Conservation (phyloP, 2,888 invertebrate species). For the Antitype chi region DNA sequence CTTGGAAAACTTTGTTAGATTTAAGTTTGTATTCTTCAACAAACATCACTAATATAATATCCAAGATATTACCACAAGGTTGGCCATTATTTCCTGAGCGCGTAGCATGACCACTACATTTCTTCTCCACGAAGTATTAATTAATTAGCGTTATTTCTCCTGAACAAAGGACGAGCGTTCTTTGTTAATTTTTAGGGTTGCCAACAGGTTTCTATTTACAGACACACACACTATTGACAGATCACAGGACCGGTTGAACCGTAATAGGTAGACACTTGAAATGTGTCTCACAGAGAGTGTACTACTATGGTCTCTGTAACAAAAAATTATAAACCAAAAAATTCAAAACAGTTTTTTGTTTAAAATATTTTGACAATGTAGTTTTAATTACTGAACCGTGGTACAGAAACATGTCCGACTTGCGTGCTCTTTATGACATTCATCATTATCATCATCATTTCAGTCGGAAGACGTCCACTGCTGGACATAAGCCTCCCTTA, state of each 20-base stretch:
- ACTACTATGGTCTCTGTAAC: not conserved
- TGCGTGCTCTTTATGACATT: no score
- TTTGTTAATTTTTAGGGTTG: not conserved
- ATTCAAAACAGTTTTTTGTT: no score
- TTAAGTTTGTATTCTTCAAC: slow-evolving; percentile 23
- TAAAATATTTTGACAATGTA: no score
- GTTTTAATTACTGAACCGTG: not conserved
- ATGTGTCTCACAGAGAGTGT: not conserved
- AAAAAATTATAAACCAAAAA: no score
- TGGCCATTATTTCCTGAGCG: not conserved
- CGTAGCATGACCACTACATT: no score
- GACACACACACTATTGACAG: no score
- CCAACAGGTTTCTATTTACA: not conserved
- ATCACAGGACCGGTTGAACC: not conserved
- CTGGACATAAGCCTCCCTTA: no score
- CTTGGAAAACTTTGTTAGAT: slow-evolving; percentile 39
- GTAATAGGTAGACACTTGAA: not conserved
- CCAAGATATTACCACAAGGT: slow-evolving; percentile 7
- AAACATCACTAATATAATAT: not conserved
- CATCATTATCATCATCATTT: no score
- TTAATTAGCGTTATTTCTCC: not conserved
- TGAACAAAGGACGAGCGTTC: not conserved
- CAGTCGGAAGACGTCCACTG: no score
- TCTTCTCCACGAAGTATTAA: not conserved
- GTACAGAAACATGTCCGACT: not conserved